phyloP scores from a whole-genome alignment of 2,113 vertebrate species.

The Peromyscus maniculatus region DNA sequence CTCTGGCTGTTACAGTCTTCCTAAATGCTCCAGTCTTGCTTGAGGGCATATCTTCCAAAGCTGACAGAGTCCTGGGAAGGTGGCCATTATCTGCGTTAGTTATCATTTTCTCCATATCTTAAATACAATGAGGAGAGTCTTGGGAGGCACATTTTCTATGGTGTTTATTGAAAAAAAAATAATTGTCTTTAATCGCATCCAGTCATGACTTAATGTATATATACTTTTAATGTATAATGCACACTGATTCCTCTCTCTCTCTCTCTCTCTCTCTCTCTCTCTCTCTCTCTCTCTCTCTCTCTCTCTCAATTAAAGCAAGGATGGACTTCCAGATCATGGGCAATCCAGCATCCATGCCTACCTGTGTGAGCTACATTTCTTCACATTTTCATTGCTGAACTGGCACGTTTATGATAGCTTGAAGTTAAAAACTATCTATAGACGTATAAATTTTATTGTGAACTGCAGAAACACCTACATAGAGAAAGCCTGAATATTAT shows the following conservation, averaged over 20 bases:
- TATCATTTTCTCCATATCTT: neutral
- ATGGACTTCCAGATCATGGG: constrained; percentile 78
- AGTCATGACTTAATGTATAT: neutral
- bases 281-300: neutral
- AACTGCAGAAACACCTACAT: neutral
- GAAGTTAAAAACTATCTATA: neutral
- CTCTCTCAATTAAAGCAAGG: constrained; percentile 74
- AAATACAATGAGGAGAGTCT: neutral
- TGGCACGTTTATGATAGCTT: neutral
- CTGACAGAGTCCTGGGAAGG: neutral
- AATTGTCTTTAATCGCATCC: neutral
- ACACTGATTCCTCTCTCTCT: neutral
- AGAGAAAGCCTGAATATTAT: neutral
- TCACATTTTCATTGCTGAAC: constrained; percentile 21
- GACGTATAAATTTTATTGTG: neutral
- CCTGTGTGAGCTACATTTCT: constrained; percentile 86
- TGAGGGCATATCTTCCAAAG: neutral
- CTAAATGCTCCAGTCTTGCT: neutral
- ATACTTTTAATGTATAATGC: constrained; percentile 19
- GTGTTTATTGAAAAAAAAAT: constrained; percentile 2
- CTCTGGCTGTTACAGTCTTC: no score
- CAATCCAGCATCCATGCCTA: constrained; percentile 75
- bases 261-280: neutral
- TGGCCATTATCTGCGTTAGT: neutral
- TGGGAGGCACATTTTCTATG: constrained; percentile 7